Evolutionary conservation across 1,140 invertebrate species (phyloP), one percentile per base, ranked within the genome.

Genomic region (Sinonovacula constricta): DNA sequence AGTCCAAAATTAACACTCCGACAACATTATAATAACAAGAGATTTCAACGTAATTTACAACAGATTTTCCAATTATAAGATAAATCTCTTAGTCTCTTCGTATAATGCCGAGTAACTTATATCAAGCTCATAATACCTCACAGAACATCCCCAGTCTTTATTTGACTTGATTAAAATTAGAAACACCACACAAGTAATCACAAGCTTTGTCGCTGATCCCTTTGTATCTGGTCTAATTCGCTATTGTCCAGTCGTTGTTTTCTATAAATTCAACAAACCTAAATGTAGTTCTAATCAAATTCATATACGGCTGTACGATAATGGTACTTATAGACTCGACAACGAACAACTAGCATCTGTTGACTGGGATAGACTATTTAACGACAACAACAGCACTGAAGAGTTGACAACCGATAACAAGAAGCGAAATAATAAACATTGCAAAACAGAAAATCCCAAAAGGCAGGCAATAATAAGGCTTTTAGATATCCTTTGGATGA

Each of bases 201-300:
- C 60, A 34, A 63, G 60, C n/a, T 63, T 63, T 34, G 60, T 63
- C 15, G 60, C 60, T 34, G 60, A 63, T n/a, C 60, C 60, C 30
- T 63, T 63, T 28, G n/a, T 63, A 3, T 33, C 60, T 7, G 33
- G 36, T 33, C 31, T 10, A 10, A 45, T 45, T 45, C 39, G 39
- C 39, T 45, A 45, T 18, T 45, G 60, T 36, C 60, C 60, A 10
- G 33, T 63, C 4, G 31, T 63, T 33, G 31, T 63, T 22, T 14
- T 63, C n/a, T 4, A 34, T 3, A 18, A 34, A 34, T 3, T 33
- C 30, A 28, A 60, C 14, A 34, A 63, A 63, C 3, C 30, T 22
- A 33, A 63, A 34, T 10, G 28, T 33, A 14, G 3, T 36, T 14
- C 14, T 3, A 33, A 10, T 63, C 10, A 34, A 63, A 63, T 28